Evolutionary conservation across 1,140 invertebrate genomes (phyloP).

Genomic region (Ectropis grisescens): DNA sequence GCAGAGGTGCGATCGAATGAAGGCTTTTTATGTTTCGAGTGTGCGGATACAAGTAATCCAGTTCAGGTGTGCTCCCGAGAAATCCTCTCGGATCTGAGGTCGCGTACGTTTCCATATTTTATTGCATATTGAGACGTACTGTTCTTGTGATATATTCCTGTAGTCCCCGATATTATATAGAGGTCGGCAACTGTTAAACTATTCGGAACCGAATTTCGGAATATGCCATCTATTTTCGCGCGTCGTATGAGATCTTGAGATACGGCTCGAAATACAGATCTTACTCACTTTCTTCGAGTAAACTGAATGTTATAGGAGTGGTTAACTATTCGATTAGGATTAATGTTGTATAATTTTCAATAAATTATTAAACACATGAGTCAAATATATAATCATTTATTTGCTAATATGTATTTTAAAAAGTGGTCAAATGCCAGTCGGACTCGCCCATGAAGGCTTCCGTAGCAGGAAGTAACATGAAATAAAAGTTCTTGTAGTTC

Average conservation of each 20-base stretch:
- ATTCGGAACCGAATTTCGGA: constrained; percentile 20
- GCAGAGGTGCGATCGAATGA: constrained; percentile 38
- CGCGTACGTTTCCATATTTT: constrained; percentile 55
- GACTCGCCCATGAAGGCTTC: no score
- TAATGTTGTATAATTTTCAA: no score
- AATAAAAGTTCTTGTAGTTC: no score
- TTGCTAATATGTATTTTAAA: no score
- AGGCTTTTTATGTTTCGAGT: constrained; percentile 47
- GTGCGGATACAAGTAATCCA: constrained; percentile 52
- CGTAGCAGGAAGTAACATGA: no score
- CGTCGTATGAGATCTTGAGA: not conserved
- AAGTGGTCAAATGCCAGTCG: no score
- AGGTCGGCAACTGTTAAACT: constrained; percentile 26
- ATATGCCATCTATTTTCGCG: constrained; percentile 3
- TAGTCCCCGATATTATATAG: constrained; percentile 30
- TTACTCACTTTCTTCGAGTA: no score
- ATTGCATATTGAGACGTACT: constrained; percentile 65
- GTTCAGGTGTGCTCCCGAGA: constrained; percentile 49
- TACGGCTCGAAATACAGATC: no score
- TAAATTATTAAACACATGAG: no score
- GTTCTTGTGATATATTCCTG: constrained; percentile 47
- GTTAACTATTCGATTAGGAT: no score
- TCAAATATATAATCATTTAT: no score
- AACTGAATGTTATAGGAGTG: no score
- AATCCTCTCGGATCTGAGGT: constrained; percentile 51